A percentile compares a stretch with the other conserved stretches of the same genome.
These are phyloP conservation scores for Caenorhabditis sulstoni DNA, from an alignment of 2,888 invertebrate genomes.

Conservation along the genomic window DNA sequence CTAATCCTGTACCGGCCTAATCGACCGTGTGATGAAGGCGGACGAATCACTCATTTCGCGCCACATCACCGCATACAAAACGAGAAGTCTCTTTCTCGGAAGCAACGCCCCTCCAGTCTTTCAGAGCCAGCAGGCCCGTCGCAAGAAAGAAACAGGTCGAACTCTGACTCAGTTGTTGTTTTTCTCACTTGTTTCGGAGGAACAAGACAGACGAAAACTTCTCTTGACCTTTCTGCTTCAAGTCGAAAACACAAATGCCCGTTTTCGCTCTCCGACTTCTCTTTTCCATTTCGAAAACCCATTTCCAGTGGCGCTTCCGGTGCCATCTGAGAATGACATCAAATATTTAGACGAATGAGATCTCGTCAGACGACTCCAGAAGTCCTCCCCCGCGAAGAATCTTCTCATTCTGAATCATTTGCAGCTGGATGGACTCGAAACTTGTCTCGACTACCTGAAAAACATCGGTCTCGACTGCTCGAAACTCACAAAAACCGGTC, in stretches of 20 bases:
- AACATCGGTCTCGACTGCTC: slow-evolving; percentile 72
- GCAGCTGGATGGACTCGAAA: slow-evolving; percentile 65
- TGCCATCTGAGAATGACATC: slow-evolving; percentile 27
- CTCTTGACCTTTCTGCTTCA: not conserved
- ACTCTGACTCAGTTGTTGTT: not conserved
- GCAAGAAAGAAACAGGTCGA: slow-evolving; percentile 8
- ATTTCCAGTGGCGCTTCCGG: slow-evolving; percentile 37
- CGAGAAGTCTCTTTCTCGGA: too few relatives aligned
- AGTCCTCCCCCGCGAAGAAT: not conserved
- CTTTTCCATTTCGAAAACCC: slow-evolving; percentile 21
- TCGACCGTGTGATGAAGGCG: slow-evolving; percentile 42
- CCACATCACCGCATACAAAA: too few relatives aligned
- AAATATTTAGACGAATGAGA: slow-evolving; percentile 43
- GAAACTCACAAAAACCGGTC: slow-evolving; percentile 69
- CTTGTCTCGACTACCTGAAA: slow-evolving; percentile 70
- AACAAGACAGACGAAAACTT: not conserved
- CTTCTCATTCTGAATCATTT: slow-evolving; percentile 6
- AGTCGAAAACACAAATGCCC: slow-evolving; percentile 12
- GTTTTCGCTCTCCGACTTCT: slow-evolving; percentile 15
- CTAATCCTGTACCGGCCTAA: slow-evolving; percentile 46
- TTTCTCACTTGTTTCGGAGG: not conserved
- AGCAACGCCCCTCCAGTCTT: too few relatives aligned
- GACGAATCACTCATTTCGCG: slow-evolving; percentile 54
- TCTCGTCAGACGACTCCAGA: slow-evolving; percentile 21
- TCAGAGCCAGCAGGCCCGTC: too few relatives aligned